Base-by-base conservation (phyloP, 2,113 vertebrate species). In the Triplophysa dalaica region DNA sequence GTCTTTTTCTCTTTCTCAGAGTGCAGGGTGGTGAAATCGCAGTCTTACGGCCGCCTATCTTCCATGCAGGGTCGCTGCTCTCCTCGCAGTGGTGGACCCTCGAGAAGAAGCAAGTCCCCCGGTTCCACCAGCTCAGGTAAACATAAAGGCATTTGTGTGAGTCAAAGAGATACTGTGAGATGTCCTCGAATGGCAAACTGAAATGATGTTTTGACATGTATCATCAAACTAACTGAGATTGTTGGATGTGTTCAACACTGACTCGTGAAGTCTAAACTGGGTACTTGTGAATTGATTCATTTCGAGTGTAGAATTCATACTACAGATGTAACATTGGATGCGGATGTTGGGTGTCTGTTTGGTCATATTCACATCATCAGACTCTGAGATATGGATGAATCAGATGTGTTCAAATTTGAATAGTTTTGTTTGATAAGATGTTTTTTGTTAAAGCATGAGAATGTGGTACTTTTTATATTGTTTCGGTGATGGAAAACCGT, bases 11-110 rank as follows among this genome's bases (percentile, higher is more conserved):
- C 52, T 72, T 5, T 63, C 9, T 81, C 85, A 99, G 98, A 98
- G 87, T 98, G 98, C 91, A 94, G 96, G 19, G 95, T 99, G 87
- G 92, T 95, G 83, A 99, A 99, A 90, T 99, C 98, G 56, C 93
- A 93, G 76, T 99, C 98, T 1, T 98, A 98, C 83, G 96, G 96
- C 84, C 95, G 98, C 80, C 95, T 99, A 82, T 96, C 96, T 66
- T 90, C 95, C 0, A 84, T 94, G 29, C 94, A 94, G 17, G 94
- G 95, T 78, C 93, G 92, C 66, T 94, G 93, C 82, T 94, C 95
- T 64, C 95, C 95, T 52, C 95, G 94, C 90, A 90, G 94, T 79
- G 94, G 94, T 0, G 96, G 94, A 16, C 93, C 94, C 4, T 96
- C 96, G 8, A 91, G 95, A 75, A 93, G 97, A 85, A 98, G 97